Percentiles rank a stretch among this genome's conserved stretches.
phyloP scores from a whole-genome alignment of 2,797 vertebrate genomes.

The Okamejei kenojei region DNA sequence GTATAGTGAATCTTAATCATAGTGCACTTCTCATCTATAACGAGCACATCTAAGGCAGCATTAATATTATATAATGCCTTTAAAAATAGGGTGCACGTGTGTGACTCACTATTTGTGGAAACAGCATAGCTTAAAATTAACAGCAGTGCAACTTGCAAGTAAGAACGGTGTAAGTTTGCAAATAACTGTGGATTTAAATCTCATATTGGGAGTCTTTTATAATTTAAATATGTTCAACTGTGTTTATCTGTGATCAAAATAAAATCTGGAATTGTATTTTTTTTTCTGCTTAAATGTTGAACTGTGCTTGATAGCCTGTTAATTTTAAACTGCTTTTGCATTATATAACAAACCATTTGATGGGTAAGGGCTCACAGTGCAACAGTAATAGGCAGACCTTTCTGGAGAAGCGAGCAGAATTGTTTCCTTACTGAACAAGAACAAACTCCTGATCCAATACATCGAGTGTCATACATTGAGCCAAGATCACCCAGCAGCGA shows the following conservation, averaged over 20 bases:
- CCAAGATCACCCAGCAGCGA: constrained; percentile 34
- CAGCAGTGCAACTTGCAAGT: background rate
- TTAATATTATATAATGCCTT: background rate
- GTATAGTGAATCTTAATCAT: constrained; percentile 16
- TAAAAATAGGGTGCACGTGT: background rate
- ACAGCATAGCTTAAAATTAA: constrained; percentile 30
- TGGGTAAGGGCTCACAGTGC: constrained; percentile 36
- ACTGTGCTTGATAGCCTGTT: background rate
- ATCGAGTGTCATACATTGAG: constrained; percentile 35
- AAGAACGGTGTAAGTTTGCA: background rate
- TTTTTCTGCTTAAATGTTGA: background rate
- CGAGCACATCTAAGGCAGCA: background rate
- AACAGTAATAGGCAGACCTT: constrained; percentile 30
- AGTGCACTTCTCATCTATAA: background rate
- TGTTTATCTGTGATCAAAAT: background rate
- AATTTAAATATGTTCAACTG: background rate
- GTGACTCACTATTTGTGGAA: background rate
- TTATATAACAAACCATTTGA: constrained; percentile 36
- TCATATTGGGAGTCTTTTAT: background rate
- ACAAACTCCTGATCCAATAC: background rate
- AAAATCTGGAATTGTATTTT: background rate
- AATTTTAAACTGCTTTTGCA: constrained; percentile 31
- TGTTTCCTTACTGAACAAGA: constrained; percentile 32
- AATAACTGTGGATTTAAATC: background rate
- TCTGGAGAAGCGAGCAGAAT: constrained; percentile 25